Evolutionary conservation across 2,888 invertebrate species (phyloP).

Genomic region (Ichneumoninae sp.): DNA sequence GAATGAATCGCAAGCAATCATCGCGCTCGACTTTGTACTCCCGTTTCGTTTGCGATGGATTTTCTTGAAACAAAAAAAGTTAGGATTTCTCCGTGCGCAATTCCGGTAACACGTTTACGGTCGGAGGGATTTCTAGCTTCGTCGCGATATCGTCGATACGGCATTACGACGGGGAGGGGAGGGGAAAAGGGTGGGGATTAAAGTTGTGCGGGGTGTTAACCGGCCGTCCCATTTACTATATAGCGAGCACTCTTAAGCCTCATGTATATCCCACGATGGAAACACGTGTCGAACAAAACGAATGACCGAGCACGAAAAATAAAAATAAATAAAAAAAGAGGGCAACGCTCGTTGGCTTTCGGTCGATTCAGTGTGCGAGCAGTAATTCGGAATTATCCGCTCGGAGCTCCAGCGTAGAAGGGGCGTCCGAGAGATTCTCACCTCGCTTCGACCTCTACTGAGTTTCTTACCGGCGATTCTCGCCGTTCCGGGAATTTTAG

Average conservation of each 20-base stretch:
- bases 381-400: slow-evolving; percentile 50
- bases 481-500: neutral
- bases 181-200: slow-evolving; percentile 30
- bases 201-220: slow-evolving; percentile 44
- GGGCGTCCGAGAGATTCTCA: neutral
- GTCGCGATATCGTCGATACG: slow-evolving; percentile 25
- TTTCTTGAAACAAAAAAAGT: neutral
- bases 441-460: slow-evolving; percentile 36
- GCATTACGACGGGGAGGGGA: neutral
- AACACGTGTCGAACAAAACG: slow-evolving; percentile 45
- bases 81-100: neutral
- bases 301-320: slow-evolving; percentile 22
- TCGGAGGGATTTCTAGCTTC: slow-evolving; percentile 11
- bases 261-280: slow-evolving; percentile 40
- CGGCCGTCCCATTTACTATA: slow-evolving; percentile 35
- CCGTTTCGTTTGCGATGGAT: neutral
- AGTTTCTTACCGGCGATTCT: slow-evolving; percentile 5
- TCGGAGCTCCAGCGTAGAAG: neutral
- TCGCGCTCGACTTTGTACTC: neutral
- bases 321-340: slow-evolving; percentile 8
- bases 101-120: slow-evolving; percentile 16
- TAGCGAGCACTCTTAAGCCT: slow-evolving; percentile 20
- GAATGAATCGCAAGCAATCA: neutral
- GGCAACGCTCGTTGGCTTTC: slow-evolving; percentile 14
- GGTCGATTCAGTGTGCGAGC: slow-evolving; percentile 47